Evolutionary conservation across 2,888 invertebrate species (phyloP), one percentile per base, ranked within the genome.

Genomic region (Lepidonotus clava): DNA sequence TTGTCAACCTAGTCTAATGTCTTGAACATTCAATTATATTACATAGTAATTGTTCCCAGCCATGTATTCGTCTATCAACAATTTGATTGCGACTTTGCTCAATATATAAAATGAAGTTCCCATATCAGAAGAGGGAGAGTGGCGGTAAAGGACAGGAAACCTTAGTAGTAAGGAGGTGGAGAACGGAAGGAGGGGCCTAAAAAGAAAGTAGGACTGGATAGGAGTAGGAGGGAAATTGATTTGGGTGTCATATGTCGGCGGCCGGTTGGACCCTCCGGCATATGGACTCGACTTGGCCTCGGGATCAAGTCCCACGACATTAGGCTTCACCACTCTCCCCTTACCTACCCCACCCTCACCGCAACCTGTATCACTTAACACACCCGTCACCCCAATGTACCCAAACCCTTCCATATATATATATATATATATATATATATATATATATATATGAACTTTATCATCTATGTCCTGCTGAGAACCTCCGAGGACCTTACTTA

Each of bases 221-320:
- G 36, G 18, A 40, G 76, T 76, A 21, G 18, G 4, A 32, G 46
- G 46, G 80, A 80, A 80, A 80, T 80, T 80, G 80, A 80, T 80
- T 80, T 28, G 80, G 80, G 80, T 80, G 80, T 80, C 80, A 80
- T 80, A 80, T 80, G 80, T 80, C 80, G 24, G 80, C 11, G 28
- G 28, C 80, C 46, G 80, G 11, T 18, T 24, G 1, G 46, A 14
- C 80, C 80, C 80, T 38, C 1, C 18, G 80, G 46, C 80, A n/a
- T 41, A 34, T 46, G 80, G 80, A 24, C 46, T 21, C 41, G 46
- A 1, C 71, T 38, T 5, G 36, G 71, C 38, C 36, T 80, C n/a
- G 80, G 21, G 80, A 80, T 51, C 46, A 80, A 80, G 46, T 71
- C 36, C n/a, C n/a, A n/a, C n/a, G n/a, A n/a, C n/a, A n/a, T n/a